Evolutionary conservation across 2,888 invertebrate species (phyloP).

Genomic region (Rhorus exstirpatorius): DNA sequence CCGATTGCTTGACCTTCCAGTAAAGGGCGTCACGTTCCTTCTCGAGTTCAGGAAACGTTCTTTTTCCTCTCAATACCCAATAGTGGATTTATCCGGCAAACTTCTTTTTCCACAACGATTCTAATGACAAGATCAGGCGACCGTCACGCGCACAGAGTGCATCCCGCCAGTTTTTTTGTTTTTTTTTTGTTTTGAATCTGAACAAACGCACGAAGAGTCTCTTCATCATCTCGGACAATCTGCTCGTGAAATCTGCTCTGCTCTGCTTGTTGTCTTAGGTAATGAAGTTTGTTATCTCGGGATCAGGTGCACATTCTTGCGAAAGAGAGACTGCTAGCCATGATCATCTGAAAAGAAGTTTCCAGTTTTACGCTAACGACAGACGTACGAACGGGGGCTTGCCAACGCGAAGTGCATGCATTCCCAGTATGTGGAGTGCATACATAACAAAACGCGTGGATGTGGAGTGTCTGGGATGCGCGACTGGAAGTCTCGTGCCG

Average conservation of each 20-base stretch:
- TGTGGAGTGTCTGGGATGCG: slow-evolving; percentile 6
- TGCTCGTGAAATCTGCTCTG: neutral
- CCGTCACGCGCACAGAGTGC: neutral
- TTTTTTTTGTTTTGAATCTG: too few relatives aligned
- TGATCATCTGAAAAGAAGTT: slow-evolving; percentile 60
- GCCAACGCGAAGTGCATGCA: slow-evolving; percentile 11
- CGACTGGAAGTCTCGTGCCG: neutral
- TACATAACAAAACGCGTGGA: slow-evolving; percentile 26
- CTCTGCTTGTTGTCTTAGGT: slow-evolving; percentile 45
- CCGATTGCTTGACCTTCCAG: slow-evolving; percentile 62
- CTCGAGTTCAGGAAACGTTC: slow-evolving; percentile 1
- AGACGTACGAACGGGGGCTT: slow-evolving; percentile 28
- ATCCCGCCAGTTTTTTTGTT: slow-evolving; percentile 32
- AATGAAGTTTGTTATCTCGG: slow-evolving; percentile 73
- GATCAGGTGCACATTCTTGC: slow-evolving; percentile 62
- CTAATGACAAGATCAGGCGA: slow-evolving; percentile 39
- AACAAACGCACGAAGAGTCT: neutral
- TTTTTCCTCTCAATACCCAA: slow-evolving; percentile 26
- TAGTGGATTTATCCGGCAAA: slow-evolving; percentile 48
- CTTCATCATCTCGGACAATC: slow-evolving; percentile 45
- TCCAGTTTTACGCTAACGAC: slow-evolving; percentile 71
- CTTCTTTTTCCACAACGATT: slow-evolving; percentile 38
- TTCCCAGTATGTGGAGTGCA: neutral
- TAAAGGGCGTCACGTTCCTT: neutral
- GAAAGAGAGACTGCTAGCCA: slow-evolving; percentile 28